Base-by-base conservation (phyloP, 2,113 vertebrate species). In the Hippocampus barbouri region DNA sequence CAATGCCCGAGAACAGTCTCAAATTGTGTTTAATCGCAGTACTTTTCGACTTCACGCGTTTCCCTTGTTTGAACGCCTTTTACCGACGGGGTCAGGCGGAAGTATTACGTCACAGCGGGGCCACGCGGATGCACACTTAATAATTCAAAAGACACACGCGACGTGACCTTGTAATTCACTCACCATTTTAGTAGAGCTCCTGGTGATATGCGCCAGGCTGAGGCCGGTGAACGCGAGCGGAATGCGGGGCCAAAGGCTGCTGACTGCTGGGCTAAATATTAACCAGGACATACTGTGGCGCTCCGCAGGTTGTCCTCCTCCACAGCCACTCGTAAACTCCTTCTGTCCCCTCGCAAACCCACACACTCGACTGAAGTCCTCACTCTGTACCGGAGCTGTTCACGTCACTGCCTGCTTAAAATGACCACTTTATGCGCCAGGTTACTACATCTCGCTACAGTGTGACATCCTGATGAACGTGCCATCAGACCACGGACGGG, bases 181-280 rank as follows among this genome's bases (percentile, higher is more conserved):
- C 87, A 93, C 92, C 92, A 92, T 93, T 34, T 87, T 89, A 2
- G 86, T 79, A 1, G 85, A 15, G 68, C 62, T 69, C 66, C 76
- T 74, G 63, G 23, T 47, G 30, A 70, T 51, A 25, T 45, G 30
- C 30, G 75, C 69, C 56, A 70, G 71, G 59, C 65, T 64, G 38
- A 67, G 40, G 41, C 72, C 64, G 65, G 51, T 63, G 53, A 76
- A 73, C 41, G 69, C 49, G 10, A 23, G 27, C 34, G 82, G 23
- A 70, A 51, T 63, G 45, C 82, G 62, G 59, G 73, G 71, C 79
- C 79, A 81, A 27, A 61, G 68, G 56, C 75, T 38, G 74, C 75
- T 51, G 5, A 79, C 67, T 70, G 82, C 83, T 23, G 74, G 57
- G 70, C 62, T 90, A 90, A 90, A 90, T 70, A 93, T 91, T 90